Conservation (phyloP, 2,113 vertebrate species). For the Nematolebias whitei region DNA sequence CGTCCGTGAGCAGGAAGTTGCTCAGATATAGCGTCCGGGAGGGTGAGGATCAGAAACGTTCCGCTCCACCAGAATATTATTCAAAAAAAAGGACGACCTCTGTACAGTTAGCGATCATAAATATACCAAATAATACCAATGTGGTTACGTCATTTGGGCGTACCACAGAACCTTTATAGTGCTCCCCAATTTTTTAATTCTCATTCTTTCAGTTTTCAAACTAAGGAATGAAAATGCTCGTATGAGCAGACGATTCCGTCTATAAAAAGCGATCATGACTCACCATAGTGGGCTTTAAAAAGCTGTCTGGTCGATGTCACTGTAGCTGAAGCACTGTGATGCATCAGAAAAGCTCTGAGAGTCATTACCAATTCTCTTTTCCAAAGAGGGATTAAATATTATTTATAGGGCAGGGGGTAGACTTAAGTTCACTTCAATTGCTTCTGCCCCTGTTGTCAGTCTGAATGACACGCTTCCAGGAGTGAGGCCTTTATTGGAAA, state of each 20-base stretch:
- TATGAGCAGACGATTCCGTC: slow-evolving; percentile 53
- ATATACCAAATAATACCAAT: too few species aligned
- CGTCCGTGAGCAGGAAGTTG: too few species aligned
- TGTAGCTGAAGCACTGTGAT: slow-evolving; percentile 60
- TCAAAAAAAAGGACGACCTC: too few species aligned
- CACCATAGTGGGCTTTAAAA: slow-evolving; percentile 42
- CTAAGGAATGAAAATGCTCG: slow-evolving; percentile 27
- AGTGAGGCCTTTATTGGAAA: slow-evolving; percentile 56
- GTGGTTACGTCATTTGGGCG: too few species aligned
- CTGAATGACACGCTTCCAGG: slow-evolving; percentile 64
- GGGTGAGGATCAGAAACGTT: too few species aligned
- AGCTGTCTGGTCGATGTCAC: slow-evolving; percentile 61
- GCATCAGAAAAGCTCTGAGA: slow-evolving; percentile 60
- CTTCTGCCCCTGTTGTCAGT: slow-evolving; percentile 70
- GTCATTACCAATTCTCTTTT: slow-evolving; percentile 64
- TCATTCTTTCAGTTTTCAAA: slow-evolving; percentile 25
- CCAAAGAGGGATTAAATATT: slow-evolving; percentile 73
- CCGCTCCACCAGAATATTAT: too few species aligned
- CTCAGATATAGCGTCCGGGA: too few species aligned
- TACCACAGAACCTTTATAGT: too few species aligned
- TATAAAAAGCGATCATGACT: slow-evolving; percentile 33
- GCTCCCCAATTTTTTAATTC: slow-evolving; percentile 9
- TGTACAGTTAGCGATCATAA: too few species aligned
- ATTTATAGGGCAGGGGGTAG: slow-evolving; percentile 72
- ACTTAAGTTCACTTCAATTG: slow-evolving; percentile 71